Evolutionary conservation across 2,888 invertebrate species (phyloP).

Genomic region (Thereva nobilitata): DNA sequence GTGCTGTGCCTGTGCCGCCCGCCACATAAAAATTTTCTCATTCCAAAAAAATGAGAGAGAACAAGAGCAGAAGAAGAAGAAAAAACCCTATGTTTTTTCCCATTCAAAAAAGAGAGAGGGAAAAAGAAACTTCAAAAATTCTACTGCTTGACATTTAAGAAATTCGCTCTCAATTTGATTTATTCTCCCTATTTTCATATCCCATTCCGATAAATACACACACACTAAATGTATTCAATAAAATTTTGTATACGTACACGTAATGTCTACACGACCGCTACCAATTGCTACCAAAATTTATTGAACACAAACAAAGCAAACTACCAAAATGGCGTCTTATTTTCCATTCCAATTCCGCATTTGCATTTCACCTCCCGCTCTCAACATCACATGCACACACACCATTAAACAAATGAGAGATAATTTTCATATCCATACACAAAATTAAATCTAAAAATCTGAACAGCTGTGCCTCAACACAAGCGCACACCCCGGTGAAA

Average conservation of each 20-base stretch:
- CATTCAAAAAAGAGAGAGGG: no score
- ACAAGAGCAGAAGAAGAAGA: no score
- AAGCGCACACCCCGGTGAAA: background rate
- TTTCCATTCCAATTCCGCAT: background rate
- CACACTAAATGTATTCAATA: background rate
- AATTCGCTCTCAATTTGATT: no score
- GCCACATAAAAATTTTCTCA: constrained; percentile 10
- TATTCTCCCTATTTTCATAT: no score
- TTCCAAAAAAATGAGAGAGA: no score
- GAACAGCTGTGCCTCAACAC: constrained; percentile 8
- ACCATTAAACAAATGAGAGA: background rate
- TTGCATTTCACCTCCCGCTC: constrained; percentile 11
- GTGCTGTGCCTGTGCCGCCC: constrained; percentile 2
- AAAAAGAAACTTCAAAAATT: no score
- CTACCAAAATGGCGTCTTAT: constrained; percentile 25
- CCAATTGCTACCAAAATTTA: constrained; percentile 20
- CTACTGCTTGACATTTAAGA: no score
- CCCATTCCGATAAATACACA: no score
- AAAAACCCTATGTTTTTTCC: no score
- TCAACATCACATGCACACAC: constrained; percentile 4
- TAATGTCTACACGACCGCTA: constrained; percentile 1
- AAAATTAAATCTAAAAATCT: background rate
- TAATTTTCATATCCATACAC: background rate
- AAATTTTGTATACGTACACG: background rate
- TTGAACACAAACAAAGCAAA: background rate